These are phyloP conservation scores for Amphibalanus amphitrite DNA, from an alignment of 1,140 invertebrate genomes.

Conservation along the genomic window DNA sequence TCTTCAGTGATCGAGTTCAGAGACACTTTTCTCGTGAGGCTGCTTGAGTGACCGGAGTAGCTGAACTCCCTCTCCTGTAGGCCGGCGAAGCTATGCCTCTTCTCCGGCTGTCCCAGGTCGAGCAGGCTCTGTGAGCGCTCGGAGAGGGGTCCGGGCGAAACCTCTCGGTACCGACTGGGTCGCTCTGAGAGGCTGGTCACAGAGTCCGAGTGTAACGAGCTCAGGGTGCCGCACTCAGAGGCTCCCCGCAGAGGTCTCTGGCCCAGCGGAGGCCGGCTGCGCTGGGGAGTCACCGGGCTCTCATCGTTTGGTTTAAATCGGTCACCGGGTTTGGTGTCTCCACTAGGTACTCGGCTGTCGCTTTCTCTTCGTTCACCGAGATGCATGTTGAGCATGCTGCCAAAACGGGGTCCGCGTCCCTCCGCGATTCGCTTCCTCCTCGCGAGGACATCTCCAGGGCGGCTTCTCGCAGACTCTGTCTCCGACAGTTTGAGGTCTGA, in stretches of 20 bases:
- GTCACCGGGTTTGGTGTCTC: too few relatives aligned
- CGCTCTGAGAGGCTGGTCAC: slow-evolving; percentile 6
- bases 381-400: not conserved
- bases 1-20: slow-evolving; percentile 37
- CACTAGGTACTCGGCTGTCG: too few relatives aligned
- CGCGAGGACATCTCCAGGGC: slow-evolving; percentile 14
- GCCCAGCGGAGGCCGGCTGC: too few relatives aligned
- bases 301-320: too few relatives aligned
- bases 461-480: not conserved
- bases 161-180: slow-evolving; percentile 5
- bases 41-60: slow-evolving; percentile 25
- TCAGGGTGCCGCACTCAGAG: not conserved
- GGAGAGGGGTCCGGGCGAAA: slow-evolving; percentile 20
- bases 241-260: too few relatives aligned
- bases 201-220: slow-evolving; percentile 8
- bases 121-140: slow-evolving; percentile 30
- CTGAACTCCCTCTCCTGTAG: slow-evolving; percentile 23
- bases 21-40: slow-evolving; percentile 17
- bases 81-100: slow-evolving; percentile 20
- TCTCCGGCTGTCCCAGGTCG: slow-evolving; percentile 26
- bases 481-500: not conserved
- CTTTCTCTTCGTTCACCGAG: not conserved
- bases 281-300: too few relatives aligned
- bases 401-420: not conserved
- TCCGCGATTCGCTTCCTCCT: slow-evolving; percentile 12